Evolutionary conservation across 2,888 invertebrate genomes (phyloP), one percentile per base, ranked within the genome.

Genomic region (Cybosia mesomella): DNA sequence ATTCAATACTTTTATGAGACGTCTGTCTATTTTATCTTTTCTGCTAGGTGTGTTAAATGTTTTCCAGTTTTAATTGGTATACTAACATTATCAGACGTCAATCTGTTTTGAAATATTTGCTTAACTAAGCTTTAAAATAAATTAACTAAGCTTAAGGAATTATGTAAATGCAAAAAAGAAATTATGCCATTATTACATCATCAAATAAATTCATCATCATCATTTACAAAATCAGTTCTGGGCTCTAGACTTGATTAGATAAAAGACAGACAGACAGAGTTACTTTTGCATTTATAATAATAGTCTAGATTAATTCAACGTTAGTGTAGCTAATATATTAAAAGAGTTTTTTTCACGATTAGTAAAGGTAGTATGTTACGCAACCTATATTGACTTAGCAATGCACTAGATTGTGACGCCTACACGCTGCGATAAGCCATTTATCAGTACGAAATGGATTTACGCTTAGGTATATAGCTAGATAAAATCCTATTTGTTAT

Each of bases 391-490:
- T 67, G 77, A 69, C 65, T 76, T 81, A 53, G 60, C 68, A 58
- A 69, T 81, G 80, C 82, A 77, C 73, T 74, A 70, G 72, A 81
- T 80, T 71, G 73, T 73, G 76, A 82, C 76, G 80, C 75, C 77
- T 70, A 79, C 68, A 73, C 64, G 63, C 61, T 32, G 32, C 73
- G 89, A 88, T 89, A 88, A 83, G 77, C n/a, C 57, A 63, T 76
- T 74, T 87, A 88, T 85, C 86, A 77, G 74, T 79, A 72, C 73
- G 71, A 80, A 83, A 82, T 82, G 85, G 84, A 83, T 84, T 84
- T 83, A 78, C 79, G 80, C 83, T 76, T 68, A 80, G 77, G 76
- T 68, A 83, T 61, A 68, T 67, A 77, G 58, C 70, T 75, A 77
- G 78, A 83, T 82, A 82, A 69, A 76, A 61, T 74, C 66, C 73